Percentiles rank a stretch among this genome's conserved stretches.
Evolutionary conservation across 1,140 invertebrate species (phyloP).

Genomic region (Trypoxylus dichotomus): DNA sequence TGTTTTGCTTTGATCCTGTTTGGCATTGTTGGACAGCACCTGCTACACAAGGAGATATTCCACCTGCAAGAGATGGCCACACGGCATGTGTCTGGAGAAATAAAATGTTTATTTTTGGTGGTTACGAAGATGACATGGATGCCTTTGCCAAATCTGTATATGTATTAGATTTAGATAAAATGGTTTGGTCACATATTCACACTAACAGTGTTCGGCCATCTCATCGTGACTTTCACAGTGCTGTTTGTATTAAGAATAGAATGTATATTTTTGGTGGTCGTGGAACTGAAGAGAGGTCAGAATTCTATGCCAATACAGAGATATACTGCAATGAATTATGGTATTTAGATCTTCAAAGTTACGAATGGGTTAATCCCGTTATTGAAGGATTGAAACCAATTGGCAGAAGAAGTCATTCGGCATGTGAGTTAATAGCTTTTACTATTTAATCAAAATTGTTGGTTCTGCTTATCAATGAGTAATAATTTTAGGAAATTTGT

Average conservation of each 20-base stretch:
- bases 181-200: slow-evolving; percentile 69
- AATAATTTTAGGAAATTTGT: too few species aligned
- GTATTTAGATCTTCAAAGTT: slow-evolving; percentile 71
- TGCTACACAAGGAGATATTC: slow-evolving; percentile 65
- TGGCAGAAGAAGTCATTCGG: slow-evolving; percentile 84
- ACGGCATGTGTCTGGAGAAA: slow-evolving; percentile 80
- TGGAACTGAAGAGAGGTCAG: slow-evolving; percentile 58
- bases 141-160: slow-evolving; percentile 80
- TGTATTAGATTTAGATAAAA: slow-evolving; percentile 71
- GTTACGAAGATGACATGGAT: slow-evolving; percentile 78
- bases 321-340: slow-evolving; percentile 78
- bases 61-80: slow-evolving; percentile 85
- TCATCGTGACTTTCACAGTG: slow-evolving; percentile 86
- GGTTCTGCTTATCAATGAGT: too few species aligned
- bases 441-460: background rate
- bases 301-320: slow-evolving; percentile 66
- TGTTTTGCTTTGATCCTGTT: slow-evolving; percentile 81
- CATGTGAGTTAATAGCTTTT: slow-evolving; percentile 65
- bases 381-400: slow-evolving; percentile 63
- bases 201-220: slow-evolving; percentile 63
- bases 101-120: slow-evolving; percentile 90
- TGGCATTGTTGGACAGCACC: slow-evolving; percentile 70
- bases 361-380: slow-evolving; percentile 68
- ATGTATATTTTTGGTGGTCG: slow-evolving; percentile 90
- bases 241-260: slow-evolving; percentile 68